These are phyloP conservation scores for Dyspetes luteomarginatus DNA, from an alignment of 2,888 invertebrate species.

Conservation along the genomic window DNA sequence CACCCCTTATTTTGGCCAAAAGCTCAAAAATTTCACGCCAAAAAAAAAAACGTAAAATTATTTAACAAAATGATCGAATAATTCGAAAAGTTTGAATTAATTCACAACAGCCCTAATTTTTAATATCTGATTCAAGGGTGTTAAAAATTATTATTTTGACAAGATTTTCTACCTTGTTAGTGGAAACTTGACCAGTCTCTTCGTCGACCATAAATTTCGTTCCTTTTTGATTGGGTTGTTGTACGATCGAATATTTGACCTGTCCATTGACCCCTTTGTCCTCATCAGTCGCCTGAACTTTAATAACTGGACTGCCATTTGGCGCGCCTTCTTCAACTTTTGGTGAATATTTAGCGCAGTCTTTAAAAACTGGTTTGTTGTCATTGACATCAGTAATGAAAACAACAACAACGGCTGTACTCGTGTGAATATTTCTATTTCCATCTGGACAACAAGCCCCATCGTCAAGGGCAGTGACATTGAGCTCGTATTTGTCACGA, in stretches of 20 bases:
- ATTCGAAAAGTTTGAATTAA: too few species aligned
- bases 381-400: slow-evolving; percentile 99
- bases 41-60: too few species aligned
- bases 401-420: slow-evolving; percentile 97
- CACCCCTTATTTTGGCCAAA: too few species aligned
- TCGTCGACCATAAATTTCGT: slow-evolving; percentile 98
- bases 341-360: slow-evolving; percentile 96
- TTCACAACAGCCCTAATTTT: too few species aligned
- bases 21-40: too few species aligned
- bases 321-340: slow-evolving; percentile 97
- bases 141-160: too few species aligned
- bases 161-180: slow-evolving; percentile 88
- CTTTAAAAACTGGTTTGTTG: slow-evolving; percentile 97
- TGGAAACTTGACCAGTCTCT: slow-evolving; percentile 96
- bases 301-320: slow-evolving; percentile 96
- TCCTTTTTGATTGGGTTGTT: slow-evolving; percentile 97
- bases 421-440: slow-evolving; percentile 94
- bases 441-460: slow-evolving; percentile 98
- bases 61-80: too few species aligned
- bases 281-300: slow-evolving; percentile 96
- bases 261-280: slow-evolving; percentile 98
- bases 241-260: slow-evolving; percentile 98
- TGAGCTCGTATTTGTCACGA: slow-evolving; percentile 97
- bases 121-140: too few species aligned
- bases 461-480: slow-evolving; percentile 98